Conservation (phyloP, 2,113 vertebrate genomes). For the Helogale parvula region DNA sequence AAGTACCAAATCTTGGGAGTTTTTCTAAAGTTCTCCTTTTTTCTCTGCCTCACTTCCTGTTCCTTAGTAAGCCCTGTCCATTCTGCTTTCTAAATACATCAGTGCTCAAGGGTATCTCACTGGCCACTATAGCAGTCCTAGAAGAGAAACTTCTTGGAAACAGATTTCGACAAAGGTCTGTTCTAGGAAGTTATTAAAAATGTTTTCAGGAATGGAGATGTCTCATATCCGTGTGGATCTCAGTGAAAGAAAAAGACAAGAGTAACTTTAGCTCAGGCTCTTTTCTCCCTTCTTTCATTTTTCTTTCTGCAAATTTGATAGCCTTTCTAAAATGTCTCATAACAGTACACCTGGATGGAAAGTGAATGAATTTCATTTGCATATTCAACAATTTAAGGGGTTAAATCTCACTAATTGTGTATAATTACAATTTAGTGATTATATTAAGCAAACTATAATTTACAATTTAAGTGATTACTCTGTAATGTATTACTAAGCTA, state of each 20-base stretch:
- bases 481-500: background rate
- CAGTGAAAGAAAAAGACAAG: background rate
- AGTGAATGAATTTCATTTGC: background rate
- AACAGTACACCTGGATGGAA: background rate
- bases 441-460: conserved; percentile 38
- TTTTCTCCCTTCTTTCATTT: background rate
- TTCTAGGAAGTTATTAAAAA: background rate
- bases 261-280: background rate
- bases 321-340: background rate
- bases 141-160: background rate
- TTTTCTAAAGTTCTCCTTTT: background rate
- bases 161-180: background rate
- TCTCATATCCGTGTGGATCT: background rate
- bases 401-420: conserved; percentile 50
- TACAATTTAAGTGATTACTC: conserved; percentile 14
- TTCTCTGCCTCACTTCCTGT: background rate
- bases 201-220: background rate
- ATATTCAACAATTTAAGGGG: conserved; percentile 31
- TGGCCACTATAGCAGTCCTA: background rate
- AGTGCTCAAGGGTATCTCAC: background rate
- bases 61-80: background rate
- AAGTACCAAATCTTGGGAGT: background rate
- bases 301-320: background rate
- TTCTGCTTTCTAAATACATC: background rate
- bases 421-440: conserved; percentile 31